phyloP scores from a whole-genome alignment of 2,888 invertebrate species.

The Trypoxylon attenuatum region DNA sequence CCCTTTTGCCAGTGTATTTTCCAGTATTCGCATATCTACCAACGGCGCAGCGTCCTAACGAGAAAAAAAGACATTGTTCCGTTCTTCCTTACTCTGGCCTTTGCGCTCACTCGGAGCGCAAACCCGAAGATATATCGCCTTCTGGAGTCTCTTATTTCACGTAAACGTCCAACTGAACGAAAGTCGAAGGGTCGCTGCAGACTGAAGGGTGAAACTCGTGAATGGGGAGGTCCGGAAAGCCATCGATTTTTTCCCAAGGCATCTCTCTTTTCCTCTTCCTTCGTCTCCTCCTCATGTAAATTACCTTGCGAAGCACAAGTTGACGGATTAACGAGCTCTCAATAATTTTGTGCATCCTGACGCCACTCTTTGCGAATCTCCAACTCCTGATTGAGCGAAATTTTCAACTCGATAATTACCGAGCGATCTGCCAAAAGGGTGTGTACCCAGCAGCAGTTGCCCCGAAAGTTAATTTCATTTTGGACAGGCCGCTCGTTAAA shows the following conservation, averaged over 20 bases:
- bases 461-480: background rate
- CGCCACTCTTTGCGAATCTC: background rate
- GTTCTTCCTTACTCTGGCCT: background rate
- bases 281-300: background rate
- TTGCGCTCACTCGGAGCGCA: slow-evolving; percentile 4
- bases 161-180: background rate
- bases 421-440: background rate
- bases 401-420: background rate
- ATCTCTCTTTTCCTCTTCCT: background rate
- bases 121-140: background rate
- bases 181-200: background rate
- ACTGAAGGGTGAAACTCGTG: background rate
- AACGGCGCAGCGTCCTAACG: slow-evolving; percentile 9
- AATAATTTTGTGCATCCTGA: background rate
- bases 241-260: background rate
- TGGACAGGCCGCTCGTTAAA: background rate
- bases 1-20: no score
- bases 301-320: background rate
- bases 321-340: background rate
- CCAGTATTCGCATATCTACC: background rate
- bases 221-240: slow-evolving; percentile 4
- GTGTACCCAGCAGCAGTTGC: background rate
- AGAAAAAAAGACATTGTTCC: slow-evolving; percentile 30
- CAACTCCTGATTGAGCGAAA: background rate
- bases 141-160: slow-evolving; percentile 5